Percentiles rank a stretch among this genome's conserved stretches.
phyloP scores from a whole-genome alignment of 2,888 invertebrate genomes.

The Rutpela maculata region DNA sequence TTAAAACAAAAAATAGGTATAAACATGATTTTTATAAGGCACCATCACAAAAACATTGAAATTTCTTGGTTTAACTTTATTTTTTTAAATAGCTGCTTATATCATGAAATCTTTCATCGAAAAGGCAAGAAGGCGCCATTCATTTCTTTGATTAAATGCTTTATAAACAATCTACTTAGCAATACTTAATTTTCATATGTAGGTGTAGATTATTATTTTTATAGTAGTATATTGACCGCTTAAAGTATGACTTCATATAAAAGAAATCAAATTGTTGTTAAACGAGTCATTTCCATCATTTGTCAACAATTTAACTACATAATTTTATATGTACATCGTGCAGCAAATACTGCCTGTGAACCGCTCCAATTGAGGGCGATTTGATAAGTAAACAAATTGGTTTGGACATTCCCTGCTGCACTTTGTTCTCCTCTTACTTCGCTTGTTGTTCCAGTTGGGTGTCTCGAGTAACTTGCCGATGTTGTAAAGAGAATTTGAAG shows the following conservation, averaged over 20 bases:
- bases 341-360: conserved; percentile 51
- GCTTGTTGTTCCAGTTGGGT: conserved; percentile 38
- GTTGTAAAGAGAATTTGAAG: conserved; percentile 53
- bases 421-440: conserved; percentile 48
- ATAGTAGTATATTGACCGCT: too few species aligned
- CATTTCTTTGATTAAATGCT: too few species aligned
- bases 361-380: conserved; percentile 62
- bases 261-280: not conserved
- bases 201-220: too few species aligned
- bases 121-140: too few species aligned
- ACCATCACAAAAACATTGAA: too few species aligned
- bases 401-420: conserved; percentile 50
- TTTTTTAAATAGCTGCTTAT: too few species aligned
- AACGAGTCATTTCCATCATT: conserved; percentile 13
- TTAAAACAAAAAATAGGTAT: too few species aligned
- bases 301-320: conserved; percentile 29
- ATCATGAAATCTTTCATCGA: too few species aligned
- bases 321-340: conserved; percentile 46
- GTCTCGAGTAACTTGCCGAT: conserved; percentile 41
- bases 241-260: not conserved
- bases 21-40: too few species aligned
- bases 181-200: too few species aligned
- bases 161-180: too few species aligned
- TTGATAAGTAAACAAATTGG: conserved; percentile 64
- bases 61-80: too few species aligned